These are phyloP conservation scores for Halocynthia roretzi DNA, from an alignment of 23 tunicate genomes.

Conservation along the genomic window DNA sequence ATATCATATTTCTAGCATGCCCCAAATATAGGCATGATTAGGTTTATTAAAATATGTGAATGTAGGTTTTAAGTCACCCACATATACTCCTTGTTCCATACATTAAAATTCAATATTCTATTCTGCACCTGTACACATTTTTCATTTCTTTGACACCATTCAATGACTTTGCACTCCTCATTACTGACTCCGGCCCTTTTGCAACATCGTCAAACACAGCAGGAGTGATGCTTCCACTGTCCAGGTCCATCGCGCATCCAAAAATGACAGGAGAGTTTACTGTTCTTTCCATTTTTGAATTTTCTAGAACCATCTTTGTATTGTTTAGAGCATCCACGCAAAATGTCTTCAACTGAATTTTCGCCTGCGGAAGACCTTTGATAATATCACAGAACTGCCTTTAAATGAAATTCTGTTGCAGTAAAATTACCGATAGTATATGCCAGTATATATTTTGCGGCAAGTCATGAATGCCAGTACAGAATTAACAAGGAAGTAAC, in stretches of 20 bases:
- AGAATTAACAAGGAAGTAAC: too few species aligned
- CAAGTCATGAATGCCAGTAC: too few species aligned
- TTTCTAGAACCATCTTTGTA: not conserved
- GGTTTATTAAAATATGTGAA: too few species aligned
- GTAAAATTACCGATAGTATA: too few species aligned
- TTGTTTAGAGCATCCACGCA: constrained; percentile 42
- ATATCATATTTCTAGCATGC: too few species aligned
- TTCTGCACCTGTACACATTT: constrained; percentile 52
- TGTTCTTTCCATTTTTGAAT: constrained; percentile 10
- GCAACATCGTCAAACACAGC: constrained; percentile 46
- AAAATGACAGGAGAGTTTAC: constrained; percentile 17
- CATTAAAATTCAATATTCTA: too few species aligned
- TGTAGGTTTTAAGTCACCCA: too few species aligned
- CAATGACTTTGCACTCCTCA: constrained; percentile 44
- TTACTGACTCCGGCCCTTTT: constrained; percentile 23
- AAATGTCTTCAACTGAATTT: constrained; percentile 45
- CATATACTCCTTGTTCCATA: too few species aligned
- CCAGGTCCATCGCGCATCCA: constrained; percentile 27
- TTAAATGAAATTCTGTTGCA: too few species aligned
- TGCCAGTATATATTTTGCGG: too few species aligned
- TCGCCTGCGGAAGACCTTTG: not conserved
- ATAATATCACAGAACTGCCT: not conserved
- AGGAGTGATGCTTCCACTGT: constrained; percentile 37
- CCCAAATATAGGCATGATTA: too few species aligned
- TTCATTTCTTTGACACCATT: constrained; percentile 33